Evolutionary conservation across 2,888 invertebrate genomes (phyloP), one percentile per base, ranked within the genome.

Genomic region (Aphidius colemani): DNA sequence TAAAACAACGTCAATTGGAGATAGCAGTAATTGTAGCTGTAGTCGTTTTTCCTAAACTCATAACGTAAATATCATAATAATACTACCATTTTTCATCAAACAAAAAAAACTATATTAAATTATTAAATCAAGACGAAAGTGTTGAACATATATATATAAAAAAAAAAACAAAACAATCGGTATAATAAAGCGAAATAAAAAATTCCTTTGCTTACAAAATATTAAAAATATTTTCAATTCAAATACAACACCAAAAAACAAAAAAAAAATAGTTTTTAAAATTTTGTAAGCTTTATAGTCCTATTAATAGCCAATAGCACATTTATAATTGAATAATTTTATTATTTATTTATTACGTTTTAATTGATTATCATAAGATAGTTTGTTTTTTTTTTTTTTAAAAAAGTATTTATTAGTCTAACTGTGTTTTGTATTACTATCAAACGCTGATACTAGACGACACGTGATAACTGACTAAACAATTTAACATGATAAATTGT

Each of bases 1-100:
- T 46, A 88, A 89, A 78, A 89, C 90, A 13, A 88, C 90, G 57
- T 86, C 89, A 7, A 86, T 90, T 48, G 88, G 88, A 63, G 90
- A 90, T 74, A 85, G 85, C 65, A 87, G 86, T 60, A 90, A 88
- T 77, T 91, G 90, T 76, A 84, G 85, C 74, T 82, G 82, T 69
- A 81, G 77, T 71, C 75, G 81, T 60, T 72, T 83, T 70, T 78
- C 82, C 71, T 83, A 82, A 82, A 30, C 30, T 30, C 3, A 30
- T 30, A 49, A 49, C 49, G 9, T 6, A 45, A 45, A 10, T 6
- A 45, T 10, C n/a, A 10, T 10, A 30, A 30, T 30, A 30, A 30
- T 30, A 30, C 5, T 30, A 30, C 30, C 30, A 30, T 30, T 30
- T 30, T 30, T 5, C 30, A 30, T 30, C 5, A 30, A 30, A 30